Evolutionary conservation across 2,113 vertebrate genomes (phyloP).

Genomic region (Lates calcarifer): DNA sequence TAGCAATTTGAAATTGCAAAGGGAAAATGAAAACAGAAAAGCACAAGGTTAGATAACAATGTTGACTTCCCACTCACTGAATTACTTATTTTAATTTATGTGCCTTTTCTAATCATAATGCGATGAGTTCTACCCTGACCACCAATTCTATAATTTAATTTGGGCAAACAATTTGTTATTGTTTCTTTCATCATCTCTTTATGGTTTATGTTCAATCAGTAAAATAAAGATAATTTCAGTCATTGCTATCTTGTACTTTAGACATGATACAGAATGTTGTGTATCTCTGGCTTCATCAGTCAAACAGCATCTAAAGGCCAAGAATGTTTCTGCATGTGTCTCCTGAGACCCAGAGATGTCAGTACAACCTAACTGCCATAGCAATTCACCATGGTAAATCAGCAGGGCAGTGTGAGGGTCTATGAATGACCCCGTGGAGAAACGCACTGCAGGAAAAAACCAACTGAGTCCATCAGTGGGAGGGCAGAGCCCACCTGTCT

Average conservation of each 20-base stretch:
- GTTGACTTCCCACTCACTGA: not conserved
- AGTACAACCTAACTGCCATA: conserved; percentile 35
- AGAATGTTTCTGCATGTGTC: conserved; percentile 76
- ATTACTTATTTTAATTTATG: too few relatives aligned
- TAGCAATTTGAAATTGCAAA: not conserved
- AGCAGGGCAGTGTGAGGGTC: too few relatives aligned
- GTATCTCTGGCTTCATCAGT: conserved; percentile 30
- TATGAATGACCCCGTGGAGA: conserved; percentile 26
- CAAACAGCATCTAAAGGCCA: conserved; percentile 39
- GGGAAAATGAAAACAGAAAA: not conserved
- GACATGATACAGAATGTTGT: conserved; percentile 4
- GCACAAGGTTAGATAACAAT: not conserved
- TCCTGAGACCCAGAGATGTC: conserved; percentile 50
- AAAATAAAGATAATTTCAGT: not conserved
- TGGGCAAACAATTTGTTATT: not conserved
- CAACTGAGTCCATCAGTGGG: conserved; percentile 41
- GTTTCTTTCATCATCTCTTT: not conserved
- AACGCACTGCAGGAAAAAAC: conserved; percentile 63
- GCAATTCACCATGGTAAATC: conserved; percentile 16
- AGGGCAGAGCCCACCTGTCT: conserved; percentile 19
- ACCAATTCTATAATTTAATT: not conserved
- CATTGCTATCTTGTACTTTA: not conserved
- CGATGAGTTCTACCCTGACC: not conserved
- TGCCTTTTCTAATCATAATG: too few relatives aligned
- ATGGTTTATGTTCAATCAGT: not conserved